A percentile compares a stretch with the other conserved stretches of the same genome.
These are phyloP conservation scores for Arctopsyche grandis DNA, from an alignment of 1,140 invertebrate genomes.

Conservation along the genomic window DNA sequence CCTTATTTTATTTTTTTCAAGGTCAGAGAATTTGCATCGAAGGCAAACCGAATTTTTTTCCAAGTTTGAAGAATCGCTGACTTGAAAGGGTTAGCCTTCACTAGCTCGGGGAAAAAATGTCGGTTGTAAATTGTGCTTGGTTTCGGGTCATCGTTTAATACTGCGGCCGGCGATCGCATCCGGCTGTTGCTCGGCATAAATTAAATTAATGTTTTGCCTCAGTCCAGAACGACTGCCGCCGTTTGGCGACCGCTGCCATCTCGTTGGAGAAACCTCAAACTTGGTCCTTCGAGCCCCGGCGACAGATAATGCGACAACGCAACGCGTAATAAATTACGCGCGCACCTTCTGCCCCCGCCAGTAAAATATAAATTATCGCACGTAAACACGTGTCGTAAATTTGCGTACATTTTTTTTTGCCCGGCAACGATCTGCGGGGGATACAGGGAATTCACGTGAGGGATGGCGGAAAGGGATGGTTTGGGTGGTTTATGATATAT, in stretches of 20 bases:
- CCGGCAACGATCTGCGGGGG: not conserved
- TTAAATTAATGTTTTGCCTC: constrained; percentile 15
- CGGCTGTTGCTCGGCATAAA: constrained; percentile 6
- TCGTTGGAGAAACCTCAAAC: not conserved
- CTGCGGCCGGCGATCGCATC: not conserved
- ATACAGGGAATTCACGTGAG: not conserved
- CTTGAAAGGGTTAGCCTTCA: not conserved
- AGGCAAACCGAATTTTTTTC: no score
- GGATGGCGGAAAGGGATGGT: not conserved
- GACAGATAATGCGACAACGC: constrained; percentile 27
- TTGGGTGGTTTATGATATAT: not conserved
- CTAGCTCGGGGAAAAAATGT: not conserved
- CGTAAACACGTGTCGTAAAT: constrained; percentile 36
- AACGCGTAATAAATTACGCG: constrained; percentile 24
- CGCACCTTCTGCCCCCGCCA: constrained; percentile 31
- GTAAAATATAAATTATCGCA: constrained; percentile 37
- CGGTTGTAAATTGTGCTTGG: not conserved
- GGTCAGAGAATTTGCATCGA: no score
- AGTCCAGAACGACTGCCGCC: not conserved
- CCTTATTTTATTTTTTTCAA: no score
- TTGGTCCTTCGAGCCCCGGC: not conserved
- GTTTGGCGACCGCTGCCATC: not conserved
- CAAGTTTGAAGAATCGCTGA: not conserved
- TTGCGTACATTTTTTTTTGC: not conserved
- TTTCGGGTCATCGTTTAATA: not conserved